Base-by-base conservation (phyloP, 2,888 invertebrate genomes). In the Lithophane semibrunnea region DNA sequence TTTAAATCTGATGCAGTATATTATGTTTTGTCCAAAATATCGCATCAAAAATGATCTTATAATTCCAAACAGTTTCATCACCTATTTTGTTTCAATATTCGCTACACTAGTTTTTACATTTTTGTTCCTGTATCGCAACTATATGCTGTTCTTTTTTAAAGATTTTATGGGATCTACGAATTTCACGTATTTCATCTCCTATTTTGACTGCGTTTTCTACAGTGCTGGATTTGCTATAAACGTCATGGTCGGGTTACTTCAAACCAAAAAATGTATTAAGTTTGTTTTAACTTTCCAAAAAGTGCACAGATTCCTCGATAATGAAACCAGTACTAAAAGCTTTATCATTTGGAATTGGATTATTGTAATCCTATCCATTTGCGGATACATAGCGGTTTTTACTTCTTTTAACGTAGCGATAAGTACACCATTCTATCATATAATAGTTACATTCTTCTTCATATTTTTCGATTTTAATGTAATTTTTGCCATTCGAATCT, bases 1-100 rank as follows among this genome's bases (percentile, higher is more conserved):
- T 49, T 7, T 76, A 12, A 76, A 76, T 49, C 9, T 75, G 0
- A 76, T 75, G 75, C 75, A 77, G n/a, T 47, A 47, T 10, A 18
- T 71, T n/a, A 65, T 72, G 58, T 64, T 49, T 54, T 77, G 52
- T n/a, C 77, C 77, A 12, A 77, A 77, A 52, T 77, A 77, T 77
- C 8, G 68, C 18, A 75, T 75, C 9, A 73, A 47, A n/a, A 58
- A 64, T 42, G 42, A 61, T 12, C 12, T 3, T 21, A 37, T 37
- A 37, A 37, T 7, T 18, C 29, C 29, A 10, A 61, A 61, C 18
- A 37, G 61, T 61, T 37, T 37, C 29, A 61, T 37, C 18, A 37
- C 61, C 61, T 1, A 37, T 61, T 61, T 61, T 1, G 18, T 37
- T 29, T 61, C 61, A 10, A 18, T 61, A 4, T 9, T 61, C 1